Evolutionary conservation across 2,888 invertebrate genomes (phyloP), one percentile per base, ranked within the genome.

Genomic region (Caenorhabditis imperialis): DNA sequence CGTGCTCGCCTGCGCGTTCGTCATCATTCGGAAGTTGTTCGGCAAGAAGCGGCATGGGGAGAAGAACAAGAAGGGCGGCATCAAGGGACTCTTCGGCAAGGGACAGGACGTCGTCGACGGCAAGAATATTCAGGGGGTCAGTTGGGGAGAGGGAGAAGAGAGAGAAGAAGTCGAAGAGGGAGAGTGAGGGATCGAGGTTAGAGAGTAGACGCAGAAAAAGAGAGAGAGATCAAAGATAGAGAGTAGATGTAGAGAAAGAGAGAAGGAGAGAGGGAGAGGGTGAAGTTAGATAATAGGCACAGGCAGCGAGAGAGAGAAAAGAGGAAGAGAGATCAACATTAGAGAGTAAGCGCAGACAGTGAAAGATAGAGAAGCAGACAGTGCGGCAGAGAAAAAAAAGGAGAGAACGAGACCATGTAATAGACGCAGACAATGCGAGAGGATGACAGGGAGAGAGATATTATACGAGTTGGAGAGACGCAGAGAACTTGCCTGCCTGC

Each of bases 31-130:
- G 27, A 85, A 85, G 69, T 62, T 87, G 37, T 87, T 87, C 70
- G 87, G 86, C 62, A 87, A 87, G 74, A 85, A 86, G 58, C 69
- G 87, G 51, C 87, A 87, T 67, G 87, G 87, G 25, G 87, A 87
- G 54, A 86, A 87, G 81, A 86, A 87, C 78, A 87, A 87, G 61
- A 73, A 83, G 45, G 79, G 78, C 18, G 79, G 75, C 42, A 58
- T 82, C 53, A 77, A 82, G 61, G 82, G 81, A 53, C 80, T 85
- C 40, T 85, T 85, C 38, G 79, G 81, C 23, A 81, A 78, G 61
- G 82, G 81, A 67, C 76, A 75, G 45, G 79, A 79, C 38, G 65
- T 78, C 33, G 69, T 75, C 37, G 73, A 80, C 62, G 78, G 77
- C 40, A 80, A 79, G 65, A 78, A 78, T 67, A 71, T 75, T 25